phyloP scores from a whole-genome alignment of 2,113 vertebrate species.

The Pontoporia blainvillei region DNA sequence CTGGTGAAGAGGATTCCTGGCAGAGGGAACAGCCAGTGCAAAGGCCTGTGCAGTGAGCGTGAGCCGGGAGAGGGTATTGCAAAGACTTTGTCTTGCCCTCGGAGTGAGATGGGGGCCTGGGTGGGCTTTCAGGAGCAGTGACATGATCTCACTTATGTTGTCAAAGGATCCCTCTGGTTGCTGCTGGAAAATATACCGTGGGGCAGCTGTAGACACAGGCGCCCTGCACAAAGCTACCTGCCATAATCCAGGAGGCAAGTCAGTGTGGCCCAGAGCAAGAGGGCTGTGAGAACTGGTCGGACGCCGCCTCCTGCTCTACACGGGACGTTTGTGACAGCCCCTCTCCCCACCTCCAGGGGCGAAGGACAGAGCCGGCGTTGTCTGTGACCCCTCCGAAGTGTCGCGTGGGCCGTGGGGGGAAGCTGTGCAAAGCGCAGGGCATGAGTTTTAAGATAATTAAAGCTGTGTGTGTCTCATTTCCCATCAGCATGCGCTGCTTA shows the following conservation, averaged over 20 bases:
- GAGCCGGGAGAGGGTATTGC: not conserved
- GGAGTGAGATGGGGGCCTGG: not conserved
- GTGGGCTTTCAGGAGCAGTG: not conserved
- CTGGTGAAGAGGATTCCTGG: not conserved
- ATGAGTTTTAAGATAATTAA: not conserved
- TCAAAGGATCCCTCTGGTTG: not conserved
- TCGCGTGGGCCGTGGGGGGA: not conserved
- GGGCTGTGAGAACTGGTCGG: not conserved
- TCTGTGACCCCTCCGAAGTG: not conserved
- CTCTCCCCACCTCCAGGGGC: not conserved
- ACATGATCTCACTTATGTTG: not conserved
- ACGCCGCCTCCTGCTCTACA: not conserved
- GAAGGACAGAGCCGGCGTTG: not conserved
- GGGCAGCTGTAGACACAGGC: not conserved
- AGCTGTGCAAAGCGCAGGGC: not conserved
- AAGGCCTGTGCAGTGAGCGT: not conserved
- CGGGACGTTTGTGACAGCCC: not conserved
- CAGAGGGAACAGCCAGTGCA: not conserved
- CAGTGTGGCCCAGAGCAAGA: not conserved
- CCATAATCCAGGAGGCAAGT: not conserved
- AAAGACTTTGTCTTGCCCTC: not conserved
- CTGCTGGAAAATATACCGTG: not conserved
- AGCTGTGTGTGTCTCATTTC: not conserved
- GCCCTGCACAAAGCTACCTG: not conserved
- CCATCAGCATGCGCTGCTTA: slow-evolving; percentile 35